phyloP scores from a whole-genome alignment of 1,140 invertebrate species.

The Drosophila varians region DNA sequence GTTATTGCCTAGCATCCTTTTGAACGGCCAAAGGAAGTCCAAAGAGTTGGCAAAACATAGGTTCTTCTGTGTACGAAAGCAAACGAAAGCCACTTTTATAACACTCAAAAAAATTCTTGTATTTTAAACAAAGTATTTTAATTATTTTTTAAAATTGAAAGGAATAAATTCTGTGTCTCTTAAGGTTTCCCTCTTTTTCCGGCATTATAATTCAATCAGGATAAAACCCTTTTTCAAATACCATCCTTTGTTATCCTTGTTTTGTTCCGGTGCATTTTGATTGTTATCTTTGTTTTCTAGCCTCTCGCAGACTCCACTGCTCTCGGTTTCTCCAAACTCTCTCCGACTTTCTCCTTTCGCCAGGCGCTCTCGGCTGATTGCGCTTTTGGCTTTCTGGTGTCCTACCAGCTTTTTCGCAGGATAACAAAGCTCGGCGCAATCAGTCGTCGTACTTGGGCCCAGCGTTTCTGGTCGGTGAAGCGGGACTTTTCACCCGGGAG shows the following conservation, averaged over 20 bases:
- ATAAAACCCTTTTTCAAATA: too few species aligned
- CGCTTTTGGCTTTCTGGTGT: conserved; percentile 52
- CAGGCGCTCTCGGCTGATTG: conserved; percentile 34
- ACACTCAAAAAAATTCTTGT: conserved; percentile 2
- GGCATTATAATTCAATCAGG: too few species aligned
- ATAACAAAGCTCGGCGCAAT: conserved; percentile 76
- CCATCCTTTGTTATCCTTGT: not conserved
- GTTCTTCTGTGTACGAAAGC: conserved; percentile 31
- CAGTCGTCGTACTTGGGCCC: conserved; percentile 76
- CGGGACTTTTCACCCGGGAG: conserved; percentile 35
- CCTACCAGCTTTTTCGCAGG: conserved; percentile 68
- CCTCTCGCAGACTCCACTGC: not conserved
- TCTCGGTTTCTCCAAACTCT: conserved; percentile 18
- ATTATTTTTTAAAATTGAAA: too few species aligned
- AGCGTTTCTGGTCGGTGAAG: conserved; percentile 63
- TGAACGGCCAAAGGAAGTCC: conserved; percentile 51
- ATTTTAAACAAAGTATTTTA: too few species aligned
- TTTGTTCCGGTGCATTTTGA: not conserved
- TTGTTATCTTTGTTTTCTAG: conserved; percentile 1
- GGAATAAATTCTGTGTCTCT: too few species aligned
- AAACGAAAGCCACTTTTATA: conserved; percentile 57
- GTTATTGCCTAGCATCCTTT: not conserved
- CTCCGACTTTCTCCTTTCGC: conserved; percentile 16
- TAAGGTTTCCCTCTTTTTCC: too few species aligned
- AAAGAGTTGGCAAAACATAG: conserved; percentile 73